Base-by-base conservation (phyloP, 2,888 invertebrate genomes). In the Catocala sponsa region DNA sequence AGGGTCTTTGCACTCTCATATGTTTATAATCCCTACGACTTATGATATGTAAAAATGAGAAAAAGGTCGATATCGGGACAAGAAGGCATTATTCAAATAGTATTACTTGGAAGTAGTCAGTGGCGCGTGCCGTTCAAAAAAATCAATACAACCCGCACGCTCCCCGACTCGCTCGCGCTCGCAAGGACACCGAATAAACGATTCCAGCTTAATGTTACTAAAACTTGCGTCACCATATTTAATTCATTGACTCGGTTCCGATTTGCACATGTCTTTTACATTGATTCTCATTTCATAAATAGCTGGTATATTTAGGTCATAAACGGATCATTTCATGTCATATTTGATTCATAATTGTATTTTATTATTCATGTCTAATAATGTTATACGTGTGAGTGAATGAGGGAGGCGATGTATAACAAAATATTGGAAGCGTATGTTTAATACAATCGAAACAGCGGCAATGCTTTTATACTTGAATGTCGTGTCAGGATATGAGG, bases 81-180 rank as follows among this genome's bases (percentile, higher is more conserved):
- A 84, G 81, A 81, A 74, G 70, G 70, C 74, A 81, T 86, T 86
- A 85, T 85, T 85, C 82, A 82, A 85, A 88, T 83, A 78, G 80
- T 79, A 86, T 82, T 81, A 83, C 80, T 78, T 79, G 76, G 76
- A 80, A 60, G 80, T 69, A 78, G 76, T 61, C 75, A 76, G 79
- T 72, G 72, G 85, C 83, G 86, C 83, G 85, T 86, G 82, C 76
- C 85, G 81, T 86, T 78, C 79, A 84, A 87, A 90, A 87, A 89
- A 91, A 91, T 91, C 91, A 89, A 91, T 91, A 90, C 85, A 80
- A 83, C 77, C 81, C 82, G 81, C 87, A 82, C 78, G 83, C 76
- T 25, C 25, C 84, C 77, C 74, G 81, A 78, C 80, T 83, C 78
- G 82, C 78, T 80, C 81, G 83, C 80, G 81, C 74, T 78, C 75